Evolutionary conservation across 2,797 vertebrate species (phyloP), one percentile per base, ranked within the genome.

Genomic region (Anniella stebbinsi): DNA sequence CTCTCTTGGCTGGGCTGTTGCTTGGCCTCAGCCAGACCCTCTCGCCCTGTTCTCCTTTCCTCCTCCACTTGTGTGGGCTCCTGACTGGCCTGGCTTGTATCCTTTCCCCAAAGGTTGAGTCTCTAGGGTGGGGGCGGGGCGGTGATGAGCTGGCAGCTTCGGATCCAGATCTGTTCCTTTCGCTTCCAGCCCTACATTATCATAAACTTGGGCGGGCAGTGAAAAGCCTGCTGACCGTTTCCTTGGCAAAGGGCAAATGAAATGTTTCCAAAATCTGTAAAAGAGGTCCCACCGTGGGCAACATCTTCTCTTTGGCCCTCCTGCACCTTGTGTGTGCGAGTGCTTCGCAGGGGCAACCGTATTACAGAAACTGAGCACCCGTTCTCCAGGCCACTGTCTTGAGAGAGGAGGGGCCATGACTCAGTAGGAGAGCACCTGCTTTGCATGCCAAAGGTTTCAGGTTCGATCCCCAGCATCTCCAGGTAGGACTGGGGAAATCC

Each of bases 41-140:
- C 45, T 98, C 98, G 0, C 93, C 95, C 0, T 94, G 93, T 45
- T 97, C 97, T 0, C 97, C 98, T 0, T 97, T 97, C 36, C 97
- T 99, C 69, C 97, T 98, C 77, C 98, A 98, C 88, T 96, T 98
- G 88, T 98, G 98, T n/a, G 97, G 98, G 84, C 97, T 98, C 92
- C 97, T 98, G 67, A 95, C 97, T 0, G 98, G 98, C 66, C 96
- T 98, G 92, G 98, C 97, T 94, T 98, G 98, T 99, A 99, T 99
- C 98, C 98, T 98, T 98, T 93, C 66, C 11, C n/a, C 2, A 18
- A 54, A 1, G 0, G 2, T 11, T 8, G 80, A 17, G 18, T 51
- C 18, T 12, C 1, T 11, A 15, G 63, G 63, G 33, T 5, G 57
- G n/a, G 41, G 54, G n/a, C n/a, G n/a, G 25, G 23, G 0, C 33